Percentiles rank a stretch among this genome's conserved stretches.
Evolutionary conservation across 2,888 invertebrate genomes (phyloP).

Genomic region (Portevinia maculata): DNA sequence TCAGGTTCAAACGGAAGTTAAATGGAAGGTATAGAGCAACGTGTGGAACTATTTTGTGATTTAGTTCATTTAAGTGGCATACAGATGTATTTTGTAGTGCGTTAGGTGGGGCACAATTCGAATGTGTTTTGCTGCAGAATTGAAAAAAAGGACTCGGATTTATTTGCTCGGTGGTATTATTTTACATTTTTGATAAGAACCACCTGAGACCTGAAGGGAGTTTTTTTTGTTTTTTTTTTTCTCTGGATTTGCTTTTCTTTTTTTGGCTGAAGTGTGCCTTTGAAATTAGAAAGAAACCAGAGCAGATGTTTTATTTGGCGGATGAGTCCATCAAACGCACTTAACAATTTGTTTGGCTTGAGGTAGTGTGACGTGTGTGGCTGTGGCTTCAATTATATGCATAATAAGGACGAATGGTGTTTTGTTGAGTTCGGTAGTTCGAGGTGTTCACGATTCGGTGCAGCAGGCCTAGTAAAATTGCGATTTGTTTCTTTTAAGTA

Average conservation of each 20-base stretch:
- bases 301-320: constrained; percentile 71
- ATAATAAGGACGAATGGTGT: background rate
- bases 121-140: constrained; percentile 54
- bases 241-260: background rate
- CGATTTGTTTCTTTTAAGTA: no score
- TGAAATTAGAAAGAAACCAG: constrained; percentile 24
- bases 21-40: constrained; percentile 20
- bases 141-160: constrained; percentile 56
- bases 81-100: constrained; percentile 66
- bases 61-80: constrained; percentile 59
- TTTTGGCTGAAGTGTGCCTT: constrained; percentile 59
- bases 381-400: constrained; percentile 11
- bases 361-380: constrained; percentile 47
- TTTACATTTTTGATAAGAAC: constrained; percentile 72
- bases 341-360: constrained; percentile 48
- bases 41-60: constrained; percentile 54
- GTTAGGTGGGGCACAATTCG: constrained; percentile 71
- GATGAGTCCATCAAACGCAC: constrained; percentile 60
- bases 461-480: no score
- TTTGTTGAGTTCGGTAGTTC: background rate
- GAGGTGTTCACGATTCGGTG: no score
- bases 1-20: constrained; percentile 69
- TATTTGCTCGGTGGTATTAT: constrained; percentile 69
- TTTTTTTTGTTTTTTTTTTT: constrained; percentile 29
- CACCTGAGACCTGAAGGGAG: constrained; percentile 70